Conservation (phyloP, 23 tunicate species). For the Halocynthia aurantium region DNA sequence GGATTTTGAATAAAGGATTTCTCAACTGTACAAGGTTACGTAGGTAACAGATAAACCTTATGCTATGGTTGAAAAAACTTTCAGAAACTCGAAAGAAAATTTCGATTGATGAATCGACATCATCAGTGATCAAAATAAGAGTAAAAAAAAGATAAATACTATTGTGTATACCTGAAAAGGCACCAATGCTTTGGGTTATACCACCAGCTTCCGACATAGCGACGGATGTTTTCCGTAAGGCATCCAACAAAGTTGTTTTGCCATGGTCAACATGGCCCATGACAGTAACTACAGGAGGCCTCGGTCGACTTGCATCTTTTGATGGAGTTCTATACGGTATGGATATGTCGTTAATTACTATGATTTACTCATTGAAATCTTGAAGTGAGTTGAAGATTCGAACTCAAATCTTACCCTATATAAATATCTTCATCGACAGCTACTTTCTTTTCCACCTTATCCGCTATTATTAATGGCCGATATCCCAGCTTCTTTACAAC, state of each 20-base stretch:
- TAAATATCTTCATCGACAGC: too few relatives aligned
- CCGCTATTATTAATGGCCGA: too few relatives aligned
- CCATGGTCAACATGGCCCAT: constrained; percentile 95
- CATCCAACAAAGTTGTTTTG: constrained; percentile 68
- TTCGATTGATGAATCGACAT: background rate
- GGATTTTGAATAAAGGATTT: too few relatives aligned
- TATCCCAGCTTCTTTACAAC: too few relatives aligned
- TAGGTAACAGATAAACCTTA: too few relatives aligned
- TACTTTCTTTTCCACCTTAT: too few relatives aligned
- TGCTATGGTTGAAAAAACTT: background rate
- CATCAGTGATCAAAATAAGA: background rate
- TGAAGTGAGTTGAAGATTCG: too few relatives aligned
- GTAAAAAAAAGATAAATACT: constrained; percentile 3
- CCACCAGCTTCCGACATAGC: constrained; percentile 90
- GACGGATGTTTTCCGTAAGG: constrained; percentile 54
- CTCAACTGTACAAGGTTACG: too few relatives aligned
- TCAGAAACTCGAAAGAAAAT: background rate
- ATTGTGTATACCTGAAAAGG: constrained; percentile 54
- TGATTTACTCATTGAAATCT: too few relatives aligned
- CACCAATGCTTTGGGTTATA: constrained; percentile 89
- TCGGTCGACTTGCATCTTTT: background rate
- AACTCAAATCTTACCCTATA: too few relatives aligned
- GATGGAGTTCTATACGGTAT: too few relatives aligned
- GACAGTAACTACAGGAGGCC: constrained; percentile 76
- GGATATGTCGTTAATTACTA: too few relatives aligned